phyloP scores from a whole-genome alignment of 2,888 invertebrate species.

The Trachelus tabidus region DNA sequence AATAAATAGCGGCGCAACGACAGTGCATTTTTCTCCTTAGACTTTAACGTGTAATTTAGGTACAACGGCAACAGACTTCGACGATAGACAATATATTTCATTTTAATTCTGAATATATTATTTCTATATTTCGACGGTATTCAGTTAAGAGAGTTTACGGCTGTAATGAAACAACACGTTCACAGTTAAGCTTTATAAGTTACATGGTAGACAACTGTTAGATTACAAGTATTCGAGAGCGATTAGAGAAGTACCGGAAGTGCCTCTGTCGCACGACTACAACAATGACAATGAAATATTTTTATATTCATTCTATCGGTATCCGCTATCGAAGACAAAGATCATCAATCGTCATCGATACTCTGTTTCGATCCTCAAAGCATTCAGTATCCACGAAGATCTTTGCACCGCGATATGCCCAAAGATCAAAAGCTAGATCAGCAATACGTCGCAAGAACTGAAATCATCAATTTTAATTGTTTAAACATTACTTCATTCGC shows the following conservation, averaged over 20 bases:
- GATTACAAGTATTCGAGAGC: not conserved
- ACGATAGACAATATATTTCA: constrained; percentile 23
- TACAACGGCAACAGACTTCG: constrained; percentile 43
- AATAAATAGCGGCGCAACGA: constrained; percentile 51
- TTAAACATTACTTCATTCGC: not conserved
- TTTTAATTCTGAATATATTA: not conserved
- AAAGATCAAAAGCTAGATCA: not conserved
- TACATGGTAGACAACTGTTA: not conserved
- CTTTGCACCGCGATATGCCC: not conserved
- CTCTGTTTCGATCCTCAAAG: not conserved
- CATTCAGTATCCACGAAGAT: not conserved
- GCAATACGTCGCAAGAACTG: not conserved
- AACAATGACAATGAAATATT: not conserved
- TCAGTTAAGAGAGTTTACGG: not conserved
- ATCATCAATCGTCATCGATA: not conserved
- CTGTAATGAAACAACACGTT: not conserved
- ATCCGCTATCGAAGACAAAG: not conserved
- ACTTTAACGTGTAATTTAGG: constrained; percentile 43
- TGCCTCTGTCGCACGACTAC: not conserved
- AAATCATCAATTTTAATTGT: not conserved
- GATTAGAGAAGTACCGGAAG: not conserved
- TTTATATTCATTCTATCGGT: not conserved
- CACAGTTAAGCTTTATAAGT: not conserved
- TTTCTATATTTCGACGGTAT: not conserved
- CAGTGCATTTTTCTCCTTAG: constrained; percentile 31